Conservation (phyloP, 2,888 invertebrate genomes). For the Hydropsyche betteni region DNA sequence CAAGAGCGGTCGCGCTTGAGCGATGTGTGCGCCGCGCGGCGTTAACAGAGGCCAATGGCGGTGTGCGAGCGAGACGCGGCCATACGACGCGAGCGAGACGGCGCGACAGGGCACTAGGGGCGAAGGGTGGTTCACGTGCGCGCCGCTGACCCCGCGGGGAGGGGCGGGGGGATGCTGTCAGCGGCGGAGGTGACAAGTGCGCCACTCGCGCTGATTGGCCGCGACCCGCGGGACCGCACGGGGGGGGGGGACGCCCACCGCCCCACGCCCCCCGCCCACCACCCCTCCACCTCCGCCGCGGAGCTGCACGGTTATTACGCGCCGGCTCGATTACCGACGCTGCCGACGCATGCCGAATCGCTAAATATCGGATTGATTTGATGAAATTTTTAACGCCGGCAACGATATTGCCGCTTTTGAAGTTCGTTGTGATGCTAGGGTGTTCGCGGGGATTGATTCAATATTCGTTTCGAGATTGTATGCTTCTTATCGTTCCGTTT, state of each 20-base stretch:
- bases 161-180: constrained; percentile 33
- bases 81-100: background rate
- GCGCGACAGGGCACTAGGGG: background rate
- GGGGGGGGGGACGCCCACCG: constrained; percentile 41
- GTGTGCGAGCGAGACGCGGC: background rate
- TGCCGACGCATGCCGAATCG: no score
- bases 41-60: background rate
- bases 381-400: no score
- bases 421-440: no score
- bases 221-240: background rate
- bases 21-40: background rate
- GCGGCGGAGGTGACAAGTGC: constrained; percentile 40
- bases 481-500: no score
- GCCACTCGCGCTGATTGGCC: constrained; percentile 42
- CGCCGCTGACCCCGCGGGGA: background rate
- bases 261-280: constrained; percentile 49
- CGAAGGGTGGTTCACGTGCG: background rate
- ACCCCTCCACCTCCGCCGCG: constrained; percentile 51
- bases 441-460: no score
- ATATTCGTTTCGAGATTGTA: no score
- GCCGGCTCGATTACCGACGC: background rate
- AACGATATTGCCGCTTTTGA: no score
- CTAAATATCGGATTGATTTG: no score
- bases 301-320: background rate
- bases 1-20: no score